phyloP scores from a whole-genome alignment of 2,888 invertebrate species.

The Sceliomorpha sp. region DNA sequence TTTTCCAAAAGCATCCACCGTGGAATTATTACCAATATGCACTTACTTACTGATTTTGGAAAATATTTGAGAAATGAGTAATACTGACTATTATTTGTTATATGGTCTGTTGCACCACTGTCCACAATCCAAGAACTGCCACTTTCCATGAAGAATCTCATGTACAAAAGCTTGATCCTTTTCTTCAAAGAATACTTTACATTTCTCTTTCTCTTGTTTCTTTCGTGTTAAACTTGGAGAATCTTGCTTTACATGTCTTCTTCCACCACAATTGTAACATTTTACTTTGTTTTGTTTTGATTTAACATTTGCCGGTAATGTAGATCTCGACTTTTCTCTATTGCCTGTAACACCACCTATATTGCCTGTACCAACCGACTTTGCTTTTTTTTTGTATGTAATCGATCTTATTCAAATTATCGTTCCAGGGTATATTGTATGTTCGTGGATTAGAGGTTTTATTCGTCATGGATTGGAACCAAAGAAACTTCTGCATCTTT shows the following conservation, averaged over 20 bases:
- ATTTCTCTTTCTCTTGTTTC: not conserved
- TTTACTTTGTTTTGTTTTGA: conserved; percentile 9
- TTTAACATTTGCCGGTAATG: too few relatives aligned
- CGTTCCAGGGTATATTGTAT: too few relatives aligned
- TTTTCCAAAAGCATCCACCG: conserved; percentile 20
- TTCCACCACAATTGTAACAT: conserved; percentile 7
- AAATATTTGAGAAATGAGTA: conserved; percentile 15
- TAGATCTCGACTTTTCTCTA: too few relatives aligned
- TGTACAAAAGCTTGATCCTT: conserved; percentile 29
- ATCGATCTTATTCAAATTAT: too few relatives aligned
- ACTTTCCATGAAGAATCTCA: conserved; percentile 14
- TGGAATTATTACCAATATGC: conserved; percentile 15
- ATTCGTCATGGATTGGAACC: too few relatives aligned
- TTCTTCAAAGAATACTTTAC: conserved; percentile 3
- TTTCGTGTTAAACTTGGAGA: not conserved
- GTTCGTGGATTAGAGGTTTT: too few relatives aligned
- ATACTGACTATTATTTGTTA: conserved; percentile 14
- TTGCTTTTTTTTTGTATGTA: too few relatives aligned
- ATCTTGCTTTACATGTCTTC: not conserved
- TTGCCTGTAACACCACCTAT: too few relatives aligned
- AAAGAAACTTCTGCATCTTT: too few relatives aligned
- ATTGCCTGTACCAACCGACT: too few relatives aligned
- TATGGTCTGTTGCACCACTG: conserved; percentile 19
- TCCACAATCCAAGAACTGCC: conserved; percentile 26
- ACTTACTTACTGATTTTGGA: conserved; percentile 14